phyloP scores from a whole-genome alignment of 2,888 invertebrate genomes.

The Nipponacmea schrenckii region DNA sequence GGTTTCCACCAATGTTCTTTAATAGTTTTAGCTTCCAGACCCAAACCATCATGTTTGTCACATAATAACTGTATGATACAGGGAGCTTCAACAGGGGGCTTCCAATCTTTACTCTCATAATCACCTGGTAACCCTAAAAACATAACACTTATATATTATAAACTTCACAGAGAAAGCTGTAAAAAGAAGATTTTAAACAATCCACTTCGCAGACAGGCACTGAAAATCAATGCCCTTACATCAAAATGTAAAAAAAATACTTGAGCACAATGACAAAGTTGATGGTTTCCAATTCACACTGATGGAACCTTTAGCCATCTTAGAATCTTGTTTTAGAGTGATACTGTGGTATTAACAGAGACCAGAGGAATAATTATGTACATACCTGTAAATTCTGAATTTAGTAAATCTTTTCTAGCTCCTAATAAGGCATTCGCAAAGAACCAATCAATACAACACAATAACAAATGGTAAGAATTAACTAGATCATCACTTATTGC shows the following conservation, averaged over 20 bases:
- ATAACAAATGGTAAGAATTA: constrained; percentile 89
- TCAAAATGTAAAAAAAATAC: no score
- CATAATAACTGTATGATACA: constrained; percentile 87
- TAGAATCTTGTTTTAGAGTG: no score
- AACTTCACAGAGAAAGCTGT: no score
- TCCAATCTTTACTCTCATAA: constrained; percentile 74
- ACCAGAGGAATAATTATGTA: not conserved
- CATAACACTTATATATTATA: not conserved
- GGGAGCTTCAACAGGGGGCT: constrained; percentile 75
- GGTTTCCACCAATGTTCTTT: constrained; percentile 88
- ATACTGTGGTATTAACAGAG: no score
- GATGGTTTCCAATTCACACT: no score
- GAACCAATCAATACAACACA: constrained; percentile 90
- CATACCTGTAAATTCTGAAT: constrained; percentile 85
- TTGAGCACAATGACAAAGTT: no score
- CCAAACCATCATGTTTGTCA: constrained; percentile 81
- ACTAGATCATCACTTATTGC: constrained; percentile 91
- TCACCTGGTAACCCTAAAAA: constrained; percentile 78
- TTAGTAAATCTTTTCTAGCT: constrained; percentile 85
- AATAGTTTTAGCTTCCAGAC: constrained; percentile 89
- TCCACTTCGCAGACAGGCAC: no score
- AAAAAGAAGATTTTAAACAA: no score
- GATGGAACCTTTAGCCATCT: no score
- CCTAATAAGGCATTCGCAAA: constrained; percentile 86
- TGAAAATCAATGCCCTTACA: no score